Base-by-base conservation (phyloP, 2,113 vertebrate genomes). In the Pteruthius melanotis region DNA sequence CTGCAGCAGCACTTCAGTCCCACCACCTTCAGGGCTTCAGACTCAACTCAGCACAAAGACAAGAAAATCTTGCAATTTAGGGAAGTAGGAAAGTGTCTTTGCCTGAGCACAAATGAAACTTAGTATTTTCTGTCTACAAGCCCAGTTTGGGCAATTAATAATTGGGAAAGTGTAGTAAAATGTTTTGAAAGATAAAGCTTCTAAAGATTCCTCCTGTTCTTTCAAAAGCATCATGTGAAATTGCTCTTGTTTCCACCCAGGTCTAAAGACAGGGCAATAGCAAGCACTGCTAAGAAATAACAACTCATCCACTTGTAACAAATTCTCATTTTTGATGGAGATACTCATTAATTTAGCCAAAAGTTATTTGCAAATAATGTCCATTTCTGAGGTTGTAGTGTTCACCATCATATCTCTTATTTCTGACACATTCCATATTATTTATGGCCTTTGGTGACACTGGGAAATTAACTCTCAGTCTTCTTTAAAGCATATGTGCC, bases 281-380 rank as follows among this genome's bases (percentile, higher is more conserved):
- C 31, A 77, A 83, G 72, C 4, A 3, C 63, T 93, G 94, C 93
- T 93, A 87, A 97, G 80, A 71, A 91, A 92, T 64, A 84, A 63
- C 66, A 90, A 21, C 53, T 88, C 86, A 90, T 84, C 88, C 81
- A 54, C 64, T 95, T 75, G n/a, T 10, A 80, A 89, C 33, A 85
- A 89, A 93, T 92, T 87, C 54, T 68, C 84, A 30, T 39, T 86
- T 76, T 79, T 92, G 82, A 78, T 87, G 37, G 64, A 94, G 56
- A 94, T 68, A 92, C 64, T 89, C 54, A n/a, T 65, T 47, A 90
- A 76, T 91, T 72, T 69, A 65, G 44, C 69, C 6, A 1, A 92
- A 83, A 94, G 50, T 80, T 96, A 96, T 96, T 97, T 92, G 79
- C 42, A 96, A 96, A 88, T 92, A 96, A 89, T 54, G 5, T 65